Base-by-base conservation (phyloP, 2,888 invertebrate genomes). In the Nephrotoma guestfalica region DNA sequence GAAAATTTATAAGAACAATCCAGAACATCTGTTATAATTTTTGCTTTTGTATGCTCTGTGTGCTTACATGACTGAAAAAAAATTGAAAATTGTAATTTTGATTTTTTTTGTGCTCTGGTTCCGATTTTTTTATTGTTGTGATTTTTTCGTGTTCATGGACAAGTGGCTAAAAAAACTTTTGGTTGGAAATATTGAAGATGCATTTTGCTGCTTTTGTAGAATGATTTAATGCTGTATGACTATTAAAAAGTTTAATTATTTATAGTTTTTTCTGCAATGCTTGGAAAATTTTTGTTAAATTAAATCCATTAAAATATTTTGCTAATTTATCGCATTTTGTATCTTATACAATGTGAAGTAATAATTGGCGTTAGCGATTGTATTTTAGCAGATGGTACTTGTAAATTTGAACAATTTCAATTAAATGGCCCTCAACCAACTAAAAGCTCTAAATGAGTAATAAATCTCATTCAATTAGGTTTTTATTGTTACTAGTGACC, bases 1-100 rank as follows among this genome's bases (percentile, higher is more conserved):
- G 84, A 84, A 84, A 84, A 84, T 41, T 41, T 71, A n/a, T 84
- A 84, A 84, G 84, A 84, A 84, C 84, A 41, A 84, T 84, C 41
- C n/a, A 41, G 15, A 84, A 84, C 84, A 84, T 84, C 84, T 84
- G 84, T 1, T 42, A 41, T 7, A 84, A 40, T 83, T 83, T 83
- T 84, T 83, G 5, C 40, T 83, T 40, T 15, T 51, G 7, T 47
- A 7, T 51, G 51, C 51, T 47, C n/a, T 71, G 71, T 71, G 30
- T 71, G 71, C 71, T 71, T 71, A 71, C 71, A 71, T 57, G 51
- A 57, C 51, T 57, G 15, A 71, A 71, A 71, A n/a, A 30, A 71
- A 71, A 71, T 30, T 30, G 71, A 71, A 11, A 30, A 71, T 71
- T 71, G 71, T 30, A 71, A 30, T 71, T 71, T 9, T 71, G 71